Conservation (phyloP, 2,888 invertebrate species). For the Drosophila buzzatii region DNA sequence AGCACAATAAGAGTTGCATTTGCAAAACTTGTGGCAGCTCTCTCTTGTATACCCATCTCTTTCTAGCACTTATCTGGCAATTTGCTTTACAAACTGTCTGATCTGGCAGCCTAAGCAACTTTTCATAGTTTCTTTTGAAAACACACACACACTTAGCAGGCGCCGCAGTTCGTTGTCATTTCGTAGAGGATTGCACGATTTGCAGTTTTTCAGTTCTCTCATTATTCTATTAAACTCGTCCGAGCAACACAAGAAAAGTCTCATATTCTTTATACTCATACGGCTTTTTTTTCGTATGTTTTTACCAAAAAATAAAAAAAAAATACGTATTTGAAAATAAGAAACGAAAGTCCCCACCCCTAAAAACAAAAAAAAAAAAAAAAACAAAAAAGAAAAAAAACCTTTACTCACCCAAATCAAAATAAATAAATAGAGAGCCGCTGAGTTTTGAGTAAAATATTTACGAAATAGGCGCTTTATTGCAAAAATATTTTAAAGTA, state of each 20-base stretch:
- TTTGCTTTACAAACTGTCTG: no score
- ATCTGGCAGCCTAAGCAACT: constrained; percentile 6
- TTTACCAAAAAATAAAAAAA: constrained; percentile 19
- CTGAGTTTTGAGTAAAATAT: background rate
- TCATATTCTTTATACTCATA: constrained; percentile 38
- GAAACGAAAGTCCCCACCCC: background rate
- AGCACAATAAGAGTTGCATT: no score
- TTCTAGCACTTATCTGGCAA: background rate
- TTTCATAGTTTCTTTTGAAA: no score
- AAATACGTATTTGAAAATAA: constrained; percentile 6
- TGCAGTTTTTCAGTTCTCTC: constrained; percentile 1
- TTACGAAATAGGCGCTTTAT: constrained; percentile 39
- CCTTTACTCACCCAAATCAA: background rate
- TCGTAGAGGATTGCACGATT: constrained; percentile 1
- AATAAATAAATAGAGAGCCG: background rate
- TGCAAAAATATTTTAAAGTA: constrained; percentile 22
- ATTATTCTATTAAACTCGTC: constrained; percentile 40
- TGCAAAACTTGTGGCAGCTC: no score
- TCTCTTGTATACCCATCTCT: background rate
- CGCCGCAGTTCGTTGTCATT: constrained; percentile 14
- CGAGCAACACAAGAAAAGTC: constrained; percentile 43
- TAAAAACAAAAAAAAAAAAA: background rate
- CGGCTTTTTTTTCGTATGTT: constrained; percentile 33
- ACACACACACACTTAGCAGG: constrained; percentile 20
- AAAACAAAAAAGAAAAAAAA: no score